Conservation (phyloP, 2,888 invertebrate species). For the Xylocampa areola region DNA sequence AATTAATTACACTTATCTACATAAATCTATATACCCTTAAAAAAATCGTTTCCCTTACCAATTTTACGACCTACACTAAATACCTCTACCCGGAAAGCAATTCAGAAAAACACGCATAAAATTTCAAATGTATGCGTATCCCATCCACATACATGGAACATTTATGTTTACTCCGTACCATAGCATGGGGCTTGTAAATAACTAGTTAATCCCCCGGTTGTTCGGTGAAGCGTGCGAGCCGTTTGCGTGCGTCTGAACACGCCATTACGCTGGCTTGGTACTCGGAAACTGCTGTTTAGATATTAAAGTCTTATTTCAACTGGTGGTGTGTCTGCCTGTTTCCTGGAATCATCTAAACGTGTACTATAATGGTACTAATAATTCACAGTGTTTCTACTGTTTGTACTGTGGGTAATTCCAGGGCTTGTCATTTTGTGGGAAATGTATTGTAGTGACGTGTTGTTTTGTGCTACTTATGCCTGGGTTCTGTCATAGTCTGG, state of each 20-base stretch:
- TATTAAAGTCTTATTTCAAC: constrained; percentile 56
- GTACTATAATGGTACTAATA: neutral
- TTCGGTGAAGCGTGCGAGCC: constrained; percentile 18
- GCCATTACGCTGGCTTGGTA: constrained; percentile 34
- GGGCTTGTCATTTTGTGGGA: neutral
- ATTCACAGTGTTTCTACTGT: neutral
- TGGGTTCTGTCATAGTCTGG: too few species aligned
- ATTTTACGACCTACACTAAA: neutral
- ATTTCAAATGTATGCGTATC: constrained; percentile 12
- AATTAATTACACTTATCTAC: too few species aligned
- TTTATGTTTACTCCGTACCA: constrained; percentile 25
- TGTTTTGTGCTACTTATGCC: neutral
- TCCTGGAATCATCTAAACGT: constrained; percentile 21
- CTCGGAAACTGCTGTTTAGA: constrained; percentile 38
- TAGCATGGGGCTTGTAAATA: constrained; percentile 49
- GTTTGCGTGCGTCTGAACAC: constrained; percentile 42
- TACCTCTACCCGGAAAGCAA: neutral
- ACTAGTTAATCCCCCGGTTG: constrained; percentile 46
- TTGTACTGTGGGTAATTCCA: neutral
- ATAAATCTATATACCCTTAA: neutral
- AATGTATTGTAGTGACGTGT: neutral
- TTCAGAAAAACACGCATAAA: constrained; percentile 6
- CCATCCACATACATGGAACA: constrained; percentile 6
- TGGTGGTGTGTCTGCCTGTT: constrained; percentile 10
- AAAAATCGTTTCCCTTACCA: neutral